Evolutionary conservation across 2,113 vertebrate genomes (phyloP).

Genomic region (Blennius ocellaris): DNA sequence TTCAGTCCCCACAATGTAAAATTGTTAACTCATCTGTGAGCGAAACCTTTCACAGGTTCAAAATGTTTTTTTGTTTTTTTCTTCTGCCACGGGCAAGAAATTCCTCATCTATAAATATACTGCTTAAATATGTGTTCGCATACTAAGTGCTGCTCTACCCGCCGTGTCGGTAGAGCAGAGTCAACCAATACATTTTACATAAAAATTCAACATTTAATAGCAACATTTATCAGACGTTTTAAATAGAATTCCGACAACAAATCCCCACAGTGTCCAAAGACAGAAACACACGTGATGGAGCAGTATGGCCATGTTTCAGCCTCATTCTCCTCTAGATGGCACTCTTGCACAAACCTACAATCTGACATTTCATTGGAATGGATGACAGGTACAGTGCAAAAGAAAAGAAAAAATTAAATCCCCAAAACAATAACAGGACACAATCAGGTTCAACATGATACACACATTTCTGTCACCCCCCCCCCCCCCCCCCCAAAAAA

Average conservation of each 20-base stretch:
- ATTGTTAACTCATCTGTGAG: constrained; percentile 18
- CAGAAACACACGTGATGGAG: constrained; percentile 21
- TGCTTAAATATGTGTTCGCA: constrained; percentile 56
- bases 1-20: constrained; percentile 22
- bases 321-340: constrained; percentile 63
- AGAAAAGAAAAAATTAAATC: neutral
- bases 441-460: constrained; percentile 6
- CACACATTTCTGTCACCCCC: constrained; percentile 10
- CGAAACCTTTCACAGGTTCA: constrained; percentile 58
- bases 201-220: constrained; percentile 51
- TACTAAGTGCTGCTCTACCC: constrained; percentile 53
- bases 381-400: constrained; percentile 39
- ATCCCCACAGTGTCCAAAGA: constrained; percentile 3
- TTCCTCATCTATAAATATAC: constrained; percentile 56
- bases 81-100: constrained; percentile 66
- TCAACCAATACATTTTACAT: constrained; percentile 45
- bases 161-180: constrained; percentile 34
- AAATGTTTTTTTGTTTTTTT: constrained; percentile 20
- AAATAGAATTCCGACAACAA: constrained; percentile 20
- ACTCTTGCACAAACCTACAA: constrained; percentile 47
- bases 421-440: constrained; percentile 16
- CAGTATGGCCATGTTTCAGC: constrained; percentile 1
- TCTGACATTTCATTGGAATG: constrained; percentile 1
- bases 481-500: neutral
- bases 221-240: constrained; percentile 27